Conservation (phyloP, 2,888 invertebrate species). For the Ormyrus rosae region DNA sequence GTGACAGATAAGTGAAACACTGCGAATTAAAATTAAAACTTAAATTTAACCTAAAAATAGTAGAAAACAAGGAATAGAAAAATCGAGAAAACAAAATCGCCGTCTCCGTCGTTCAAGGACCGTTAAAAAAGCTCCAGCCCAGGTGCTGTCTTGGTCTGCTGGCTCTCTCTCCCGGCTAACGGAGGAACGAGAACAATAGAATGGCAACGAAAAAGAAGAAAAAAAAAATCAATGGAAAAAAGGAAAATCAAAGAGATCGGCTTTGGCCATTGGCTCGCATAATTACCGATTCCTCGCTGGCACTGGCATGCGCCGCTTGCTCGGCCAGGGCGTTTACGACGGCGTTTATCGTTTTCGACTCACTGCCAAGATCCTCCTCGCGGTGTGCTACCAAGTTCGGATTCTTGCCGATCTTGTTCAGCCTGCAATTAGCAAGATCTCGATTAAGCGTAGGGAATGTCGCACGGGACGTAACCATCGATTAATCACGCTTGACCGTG, state of each 20-base stretch:
- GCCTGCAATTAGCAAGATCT: conserved; percentile 77
- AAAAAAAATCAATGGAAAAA: neutral
- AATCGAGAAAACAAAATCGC: no score
- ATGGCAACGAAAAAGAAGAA: neutral
- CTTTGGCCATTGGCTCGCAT: conserved; percentile 16
- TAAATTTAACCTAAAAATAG: no score
- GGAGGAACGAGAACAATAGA: neutral
- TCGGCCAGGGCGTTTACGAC: conserved; percentile 95
- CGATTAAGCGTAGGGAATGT: conserved; percentile 76
- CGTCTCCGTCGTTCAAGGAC: no score
- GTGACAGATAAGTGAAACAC: no score
- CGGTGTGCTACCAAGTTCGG: conserved; percentile 91
- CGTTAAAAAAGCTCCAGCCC: no score
- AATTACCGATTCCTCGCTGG: conserved; percentile 84
- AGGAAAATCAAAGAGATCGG: neutral
- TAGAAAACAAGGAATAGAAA: no score
- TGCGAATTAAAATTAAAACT: no score
- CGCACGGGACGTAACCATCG: conserved; percentile 70
- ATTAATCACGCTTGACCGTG: conserved; percentile 70
- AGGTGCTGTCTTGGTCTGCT: no score
- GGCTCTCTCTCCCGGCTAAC: no score
- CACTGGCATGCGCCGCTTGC: conserved; percentile 90
- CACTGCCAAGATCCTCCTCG: conserved; percentile 82
- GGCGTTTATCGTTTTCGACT: conserved; percentile 92
- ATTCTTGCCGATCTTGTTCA: conserved; percentile 99